A percentile compares a stretch with the other conserved stretches of the same genome.
phyloP scores from a whole-genome alignment of 1,140 invertebrate species.

The Metaphire vulgaris region DNA sequence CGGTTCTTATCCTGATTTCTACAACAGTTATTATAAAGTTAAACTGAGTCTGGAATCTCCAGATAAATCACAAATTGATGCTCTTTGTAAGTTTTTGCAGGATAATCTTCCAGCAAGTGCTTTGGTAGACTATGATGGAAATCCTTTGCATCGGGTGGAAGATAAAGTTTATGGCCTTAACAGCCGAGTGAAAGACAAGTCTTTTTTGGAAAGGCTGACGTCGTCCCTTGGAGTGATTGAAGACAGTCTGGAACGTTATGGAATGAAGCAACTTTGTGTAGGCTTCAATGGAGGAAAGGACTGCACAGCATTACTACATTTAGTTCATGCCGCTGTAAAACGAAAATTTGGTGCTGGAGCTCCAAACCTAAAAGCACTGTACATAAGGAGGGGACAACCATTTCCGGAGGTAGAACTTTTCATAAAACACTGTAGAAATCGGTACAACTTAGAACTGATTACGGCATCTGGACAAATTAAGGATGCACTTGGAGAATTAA shows the following conservation, averaged over 20 bases:
- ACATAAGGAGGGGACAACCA: slow-evolving; percentile 66
- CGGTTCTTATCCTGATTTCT: slow-evolving; percentile 64
- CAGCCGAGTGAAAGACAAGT: slow-evolving; percentile 26
- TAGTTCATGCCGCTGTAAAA: slow-evolving; percentile 61
- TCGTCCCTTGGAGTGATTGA: slow-evolving; percentile 39
- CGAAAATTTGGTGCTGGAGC: slow-evolving; percentile 49
- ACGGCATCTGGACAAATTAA: slow-evolving; percentile 61
- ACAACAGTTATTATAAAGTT: slow-evolving; percentile 56
- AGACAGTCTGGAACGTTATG: slow-evolving; percentile 37
- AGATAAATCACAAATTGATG: slow-evolving; percentile 33
- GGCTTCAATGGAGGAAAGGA: slow-evolving; percentile 97
- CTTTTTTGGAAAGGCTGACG: slow-evolving; percentile 31
- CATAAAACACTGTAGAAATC: slow-evolving; percentile 61
- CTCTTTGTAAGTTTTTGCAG: slow-evolving; percentile 40
- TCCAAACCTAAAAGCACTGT: slow-evolving; percentile 61
- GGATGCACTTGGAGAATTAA: slow-evolving; percentile 59
- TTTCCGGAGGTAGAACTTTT: slow-evolving; percentile 83
- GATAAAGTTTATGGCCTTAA: slow-evolving; percentile 41
- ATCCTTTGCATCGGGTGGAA: slow-evolving; percentile 41
- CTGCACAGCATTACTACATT: slow-evolving; percentile 83
- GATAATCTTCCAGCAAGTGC: slow-evolving; percentile 39
- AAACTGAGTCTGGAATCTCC: slow-evolving; percentile 53
- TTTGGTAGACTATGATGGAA: slow-evolving; percentile 48
- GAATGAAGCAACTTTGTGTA: slow-evolving; percentile 67
- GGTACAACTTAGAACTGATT: slow-evolving; percentile 45